These are phyloP conservation scores for Oreonectes daqikongensis DNA, from an alignment of 2,797 vertebrate genomes.

Conservation along the genomic window DNA sequence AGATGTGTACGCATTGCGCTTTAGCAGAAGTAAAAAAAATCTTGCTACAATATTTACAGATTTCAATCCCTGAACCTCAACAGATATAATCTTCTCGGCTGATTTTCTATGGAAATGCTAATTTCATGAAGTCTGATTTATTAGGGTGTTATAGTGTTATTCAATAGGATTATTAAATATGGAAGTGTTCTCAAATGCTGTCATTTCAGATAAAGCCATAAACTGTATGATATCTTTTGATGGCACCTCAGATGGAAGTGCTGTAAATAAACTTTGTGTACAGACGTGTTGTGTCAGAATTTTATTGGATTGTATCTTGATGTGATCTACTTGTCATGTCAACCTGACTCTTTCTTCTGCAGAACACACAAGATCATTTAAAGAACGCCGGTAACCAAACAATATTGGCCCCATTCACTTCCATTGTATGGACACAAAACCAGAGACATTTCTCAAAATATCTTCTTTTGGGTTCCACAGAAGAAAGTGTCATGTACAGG, in stretches of 20 bases:
- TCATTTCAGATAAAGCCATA: conserved; percentile 34
- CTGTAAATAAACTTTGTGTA: conserved; percentile 42
- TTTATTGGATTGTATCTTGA: background rate
- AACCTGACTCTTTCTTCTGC: too few species aligned
- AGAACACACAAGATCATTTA: too few species aligned
- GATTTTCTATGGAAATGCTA: background rate
- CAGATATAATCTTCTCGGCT: background rate
- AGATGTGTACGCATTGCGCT: conserved; percentile 55
- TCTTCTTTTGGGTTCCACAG: too few species aligned
- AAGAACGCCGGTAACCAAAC: too few species aligned
- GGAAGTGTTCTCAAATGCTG: background rate
- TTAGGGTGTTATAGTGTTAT: background rate
- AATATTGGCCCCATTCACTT: too few species aligned
- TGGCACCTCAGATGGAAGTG: conserved; percentile 17
- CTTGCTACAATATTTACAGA: conserved; percentile 35
- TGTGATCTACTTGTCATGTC: too few species aligned
- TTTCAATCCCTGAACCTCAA: conserved; percentile 18
- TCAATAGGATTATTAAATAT: background rate
- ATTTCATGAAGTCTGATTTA: background rate
- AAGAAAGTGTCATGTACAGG: too few species aligned
- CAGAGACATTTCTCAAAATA: too few species aligned
- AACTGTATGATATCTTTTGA: conserved; percentile 11
- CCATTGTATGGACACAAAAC: too few species aligned
- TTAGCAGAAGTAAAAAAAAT: conserved; percentile 46
- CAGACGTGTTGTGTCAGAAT: background rate